Evolutionary conservation across 1,140 invertebrate genomes (phyloP), one percentile per base, ranked within the genome.

Genomic region (Saccostrea glomerata): DNA sequence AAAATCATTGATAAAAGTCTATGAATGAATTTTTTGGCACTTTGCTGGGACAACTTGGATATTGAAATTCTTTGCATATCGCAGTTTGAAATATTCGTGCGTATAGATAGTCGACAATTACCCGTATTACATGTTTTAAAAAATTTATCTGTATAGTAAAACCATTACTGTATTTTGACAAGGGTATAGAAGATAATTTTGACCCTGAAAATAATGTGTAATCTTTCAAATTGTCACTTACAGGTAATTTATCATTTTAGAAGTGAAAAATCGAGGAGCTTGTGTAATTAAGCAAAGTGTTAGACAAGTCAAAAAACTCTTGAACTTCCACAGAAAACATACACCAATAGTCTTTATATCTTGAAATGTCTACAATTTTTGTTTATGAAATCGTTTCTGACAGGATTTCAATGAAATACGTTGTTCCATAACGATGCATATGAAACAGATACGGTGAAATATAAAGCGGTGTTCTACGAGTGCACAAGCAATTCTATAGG

Each of bases 1-100:
- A 56, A 54, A 47, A 82, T 87, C 73, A 87, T 82, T 87, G 55
- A 54, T 84, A 84, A 84, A 54, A 23, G 40, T 82, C 15, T 23
- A 55, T 55, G 55, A 84, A 84, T 54, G 40, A 23, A 84, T 54
- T 84, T 54, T n/a, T 15, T 54, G 40, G 82, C 82, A 23, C 47
- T 84, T 56, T 54, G 47, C 70, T 25, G 13, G 70, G 25, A 77
- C 70, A 30, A 77, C 30, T 77, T 25, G 70, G 70, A 77, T 36
- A 36, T 77, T 77, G 25, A 77, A 77, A 77, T 77, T 77, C 70
- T 77, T 77, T 77, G 25, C 70, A 77, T 77, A 30, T 77, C 25
- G 25, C 70, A 36, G 25, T 11, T 77, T 36, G 70, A 77, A 77
- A 77, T 77, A 77, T 30, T 77, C 70, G 70, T 77, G 70, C 25